A percentile compares a stretch with the other conserved stretches of the same genome.
phyloP scores from a whole-genome alignment of 1,140 invertebrate species.

The Aphelenchoides besseyi region DNA sequence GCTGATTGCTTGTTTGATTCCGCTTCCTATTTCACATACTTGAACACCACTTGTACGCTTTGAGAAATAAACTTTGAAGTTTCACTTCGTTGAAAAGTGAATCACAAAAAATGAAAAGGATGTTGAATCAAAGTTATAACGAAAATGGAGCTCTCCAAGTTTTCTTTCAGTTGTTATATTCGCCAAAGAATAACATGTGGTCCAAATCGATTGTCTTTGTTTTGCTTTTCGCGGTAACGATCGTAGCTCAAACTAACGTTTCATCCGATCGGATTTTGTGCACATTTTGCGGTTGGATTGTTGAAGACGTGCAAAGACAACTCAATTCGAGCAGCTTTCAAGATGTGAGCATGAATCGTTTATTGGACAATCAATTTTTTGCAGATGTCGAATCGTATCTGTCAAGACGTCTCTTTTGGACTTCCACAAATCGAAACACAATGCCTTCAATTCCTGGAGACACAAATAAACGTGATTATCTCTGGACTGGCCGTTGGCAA shows the following conservation, averaged over 20 bases:
- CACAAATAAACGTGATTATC: neutral
- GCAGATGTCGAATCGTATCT: neutral
- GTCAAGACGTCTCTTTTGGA: neutral
- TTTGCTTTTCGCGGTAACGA: neutral
- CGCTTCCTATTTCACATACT: neutral
- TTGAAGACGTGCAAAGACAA: neutral
- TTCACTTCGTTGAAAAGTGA: neutral
- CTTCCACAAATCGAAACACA: neutral
- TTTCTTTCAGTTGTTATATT: neutral
- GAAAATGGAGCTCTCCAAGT: neutral
- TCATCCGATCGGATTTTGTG: neutral
- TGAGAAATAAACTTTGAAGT: neutral
- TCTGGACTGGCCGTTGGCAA: neutral
- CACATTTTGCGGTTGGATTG: neutral
- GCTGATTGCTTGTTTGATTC: constrained; percentile 1
- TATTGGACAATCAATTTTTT: neutral
- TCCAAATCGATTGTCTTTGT: neutral
- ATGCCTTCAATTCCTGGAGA: neutral
- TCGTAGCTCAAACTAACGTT: neutral
- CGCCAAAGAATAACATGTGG: neutral
- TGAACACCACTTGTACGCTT: neutral
- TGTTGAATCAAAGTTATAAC: neutral
- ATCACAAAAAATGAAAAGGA: neutral
- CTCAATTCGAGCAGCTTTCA: neutral
- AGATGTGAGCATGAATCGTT: neutral